These are phyloP conservation scores for Masnerella sp. DNA, from an alignment of 2,888 invertebrate genomes.

Conservation along the genomic window DNA sequence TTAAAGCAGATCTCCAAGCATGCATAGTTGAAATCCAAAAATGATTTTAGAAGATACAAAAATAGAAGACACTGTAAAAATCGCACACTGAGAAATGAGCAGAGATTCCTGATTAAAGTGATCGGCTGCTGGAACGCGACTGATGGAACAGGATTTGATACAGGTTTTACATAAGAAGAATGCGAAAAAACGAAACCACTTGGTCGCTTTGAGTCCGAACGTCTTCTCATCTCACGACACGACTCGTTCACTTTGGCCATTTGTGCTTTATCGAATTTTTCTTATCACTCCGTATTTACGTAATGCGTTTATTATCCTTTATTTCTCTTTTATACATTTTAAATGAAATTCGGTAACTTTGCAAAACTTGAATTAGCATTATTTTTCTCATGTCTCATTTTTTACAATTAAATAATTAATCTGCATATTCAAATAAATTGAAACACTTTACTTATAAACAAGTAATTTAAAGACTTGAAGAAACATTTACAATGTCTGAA, in stretches of 20 bases:
- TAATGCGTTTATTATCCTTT: conserved; percentile 23
- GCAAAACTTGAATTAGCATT: no score
- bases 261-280: conserved; percentile 51
- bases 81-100: conserved; percentile 12
- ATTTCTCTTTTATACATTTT: neutral
- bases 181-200: conserved; percentile 49
- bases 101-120: conserved; percentile 21
- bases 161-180: conserved; percentile 59
- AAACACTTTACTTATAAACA: no score
- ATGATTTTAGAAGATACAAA: neutral
- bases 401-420: no score
- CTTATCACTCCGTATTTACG: conserved; percentile 52
- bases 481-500: no score
- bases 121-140: conserved; percentile 41
- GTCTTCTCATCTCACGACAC: conserved; percentile 36
- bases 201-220: conserved; percentile 14
- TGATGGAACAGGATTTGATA: conserved; percentile 49
- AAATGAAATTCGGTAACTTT: no score
- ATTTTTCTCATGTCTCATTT: no score
- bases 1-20: conserved; percentile 29
- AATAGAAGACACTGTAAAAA: neutral
- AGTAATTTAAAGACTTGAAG: no score
- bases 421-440: no score
- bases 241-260: conserved; percentile 38
- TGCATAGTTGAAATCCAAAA: conserved; percentile 34